These are phyloP conservation scores for Camponotus pennsylvanicus DNA, from an alignment of 1,140 invertebrate genomes.

Conservation along the genomic window DNA sequence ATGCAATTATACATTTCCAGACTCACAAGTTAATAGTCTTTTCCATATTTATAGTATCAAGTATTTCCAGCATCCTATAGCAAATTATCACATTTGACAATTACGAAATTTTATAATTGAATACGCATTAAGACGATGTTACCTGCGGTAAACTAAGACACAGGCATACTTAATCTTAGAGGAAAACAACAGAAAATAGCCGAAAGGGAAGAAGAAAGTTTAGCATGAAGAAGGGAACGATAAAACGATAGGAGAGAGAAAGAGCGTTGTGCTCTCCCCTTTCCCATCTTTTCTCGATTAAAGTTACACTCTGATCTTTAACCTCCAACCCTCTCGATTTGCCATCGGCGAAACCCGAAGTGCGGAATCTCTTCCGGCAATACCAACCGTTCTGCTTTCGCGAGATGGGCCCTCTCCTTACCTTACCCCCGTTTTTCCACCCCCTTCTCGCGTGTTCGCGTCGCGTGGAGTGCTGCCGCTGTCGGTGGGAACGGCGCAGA, in stretches of 20 bases:
- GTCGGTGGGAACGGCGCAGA: conserved; percentile 58
- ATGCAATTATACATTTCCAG: neutral
- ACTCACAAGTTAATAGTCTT: neutral
- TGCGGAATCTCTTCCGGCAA: conserved; percentile 68
- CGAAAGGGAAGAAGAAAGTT: neutral
- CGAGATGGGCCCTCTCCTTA: conserved; percentile 27
- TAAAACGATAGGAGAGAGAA: neutral
- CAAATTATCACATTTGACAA: neutral
- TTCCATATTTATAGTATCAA: neutral
- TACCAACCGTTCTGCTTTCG: conserved; percentile 50
- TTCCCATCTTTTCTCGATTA: conserved; percentile 54
- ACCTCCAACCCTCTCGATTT: conserved; percentile 54
- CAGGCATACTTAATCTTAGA: neutral
- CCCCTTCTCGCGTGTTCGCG: conserved; percentile 46
- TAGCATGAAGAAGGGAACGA: neutral
- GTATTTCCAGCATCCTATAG: neutral
- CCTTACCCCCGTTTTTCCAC: neutral
- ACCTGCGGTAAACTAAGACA: neutral
- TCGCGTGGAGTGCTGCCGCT: conserved; percentile 61
- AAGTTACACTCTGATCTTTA: conserved; percentile 73
- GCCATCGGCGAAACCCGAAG: conserved; percentile 35
- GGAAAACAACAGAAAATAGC: conserved; percentile 19
- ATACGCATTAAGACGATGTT: neutral
- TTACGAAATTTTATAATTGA: neutral
- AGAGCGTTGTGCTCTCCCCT: neutral